Base-by-base conservation (phyloP, 2,113 vertebrate species). In the Synodontis membranacea region DNA sequence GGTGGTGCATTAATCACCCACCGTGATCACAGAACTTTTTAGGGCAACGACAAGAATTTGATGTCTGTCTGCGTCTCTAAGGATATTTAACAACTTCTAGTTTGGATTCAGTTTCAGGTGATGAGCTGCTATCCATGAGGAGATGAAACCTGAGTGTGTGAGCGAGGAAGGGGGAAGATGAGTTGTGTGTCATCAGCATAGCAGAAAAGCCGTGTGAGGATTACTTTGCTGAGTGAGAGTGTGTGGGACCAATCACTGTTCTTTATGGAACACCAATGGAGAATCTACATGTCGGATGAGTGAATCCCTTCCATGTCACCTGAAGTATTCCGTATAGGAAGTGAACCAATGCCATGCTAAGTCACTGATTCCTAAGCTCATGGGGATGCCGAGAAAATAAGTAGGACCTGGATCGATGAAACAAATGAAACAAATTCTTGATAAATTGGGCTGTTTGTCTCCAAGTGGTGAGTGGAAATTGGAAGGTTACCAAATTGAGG, bases 101-200 rank as follows among this genome's bases (percentile, higher is more conserved):
- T 81, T 34, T 37, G 9, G 76, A 54, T 54, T 79, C 31, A 54
- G 48, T 79, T 81, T 60, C 56, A 44, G 80, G 80, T 81, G 80
- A 44, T 62, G 54, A 62, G 39, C 80, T 81, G 80, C 34, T 62
- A 28, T 81, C 80, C 23, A 81, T 58, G 56, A 58, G 60, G 80
- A 81, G 80, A 81, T n/a, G 54, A 81, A 81, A 60, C 80, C 56
- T 44, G 54, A 81, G 80, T 76, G 31, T 76, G 44, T 48, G 48
- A 48, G 31, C 25, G 23, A 76, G 74, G 28, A 42, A 62, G 44
- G 23, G 0, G 23, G 80, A 81, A 56, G 80, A 60, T 81, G 80
- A 60, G 52, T 60, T 60, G 79, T 80, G 31, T 44, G 79, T 81
- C 79, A 81, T 60, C 39, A n/a, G 12, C 23, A 60, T 60, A 60